A percentile compares a stretch with the other conserved stretches of the same genome.
phyloP scores from a whole-genome alignment of 1,140 invertebrate species.

The Drosophila rufa region DNA sequence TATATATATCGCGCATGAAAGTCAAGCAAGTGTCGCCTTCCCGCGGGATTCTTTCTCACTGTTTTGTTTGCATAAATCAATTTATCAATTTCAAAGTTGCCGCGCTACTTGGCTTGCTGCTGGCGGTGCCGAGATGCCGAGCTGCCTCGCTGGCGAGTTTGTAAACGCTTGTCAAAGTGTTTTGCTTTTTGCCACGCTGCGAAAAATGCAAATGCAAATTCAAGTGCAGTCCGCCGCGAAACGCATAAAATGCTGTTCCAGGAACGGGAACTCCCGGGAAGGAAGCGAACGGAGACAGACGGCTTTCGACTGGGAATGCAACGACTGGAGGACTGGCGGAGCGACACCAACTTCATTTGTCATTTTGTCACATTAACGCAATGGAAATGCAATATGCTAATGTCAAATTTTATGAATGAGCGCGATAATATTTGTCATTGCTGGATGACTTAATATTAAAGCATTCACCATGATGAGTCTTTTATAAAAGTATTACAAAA shows the following conservation, averaged over 20 bases:
- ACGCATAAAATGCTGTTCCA: slow-evolving; percentile 62
- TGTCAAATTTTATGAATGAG: slow-evolving; percentile 81
- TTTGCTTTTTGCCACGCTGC: slow-evolving; percentile 64
- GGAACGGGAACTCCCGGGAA: slow-evolving; percentile 10
- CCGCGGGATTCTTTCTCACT: slow-evolving; percentile 21
- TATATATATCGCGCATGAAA: slow-evolving; percentile 37
- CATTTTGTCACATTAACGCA: slow-evolving; percentile 83
- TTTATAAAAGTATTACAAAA: background rate
- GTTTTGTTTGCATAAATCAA: slow-evolving; percentile 76
- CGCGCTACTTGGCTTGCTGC: slow-evolving; percentile 54
- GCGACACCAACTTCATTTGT: slow-evolving; percentile 72
- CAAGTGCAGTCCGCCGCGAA: slow-evolving; percentile 74
- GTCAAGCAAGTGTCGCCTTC: slow-evolving; percentile 43
- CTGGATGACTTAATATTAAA: slow-evolving; percentile 57
- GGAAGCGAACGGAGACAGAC: slow-evolving; percentile 37
- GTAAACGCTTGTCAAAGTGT: slow-evolving; percentile 81
- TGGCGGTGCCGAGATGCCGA: slow-evolving; percentile 29
- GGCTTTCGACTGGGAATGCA: slow-evolving; percentile 38
- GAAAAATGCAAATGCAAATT: slow-evolving; percentile 58
- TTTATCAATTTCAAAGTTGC: slow-evolving; percentile 82
- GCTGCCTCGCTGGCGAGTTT: slow-evolving; percentile 62
- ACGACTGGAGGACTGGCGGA: slow-evolving; percentile 12
- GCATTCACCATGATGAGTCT: background rate
- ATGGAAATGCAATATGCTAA: slow-evolving; percentile 83
- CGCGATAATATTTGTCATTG: slow-evolving; percentile 65